phyloP scores from a whole-genome alignment of 2,888 invertebrate genomes.

The Microdon myrmicae region DNA sequence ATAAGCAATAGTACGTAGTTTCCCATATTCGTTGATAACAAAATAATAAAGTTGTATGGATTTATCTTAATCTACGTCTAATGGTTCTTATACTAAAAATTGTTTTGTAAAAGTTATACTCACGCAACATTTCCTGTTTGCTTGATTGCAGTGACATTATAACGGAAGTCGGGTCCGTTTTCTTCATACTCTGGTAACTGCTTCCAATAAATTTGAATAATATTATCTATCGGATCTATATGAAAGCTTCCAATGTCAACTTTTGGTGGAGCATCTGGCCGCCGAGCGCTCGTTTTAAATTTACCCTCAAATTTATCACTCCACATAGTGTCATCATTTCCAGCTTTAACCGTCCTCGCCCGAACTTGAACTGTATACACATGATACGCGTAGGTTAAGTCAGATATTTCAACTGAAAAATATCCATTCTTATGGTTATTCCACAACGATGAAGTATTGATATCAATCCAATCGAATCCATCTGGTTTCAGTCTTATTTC shows the following conservation, averaged over 20 bases:
- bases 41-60: constrained; percentile 15
- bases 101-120: constrained; percentile 42
- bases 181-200: constrained; percentile 74
- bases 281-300: constrained; percentile 70
- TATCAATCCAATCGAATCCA: constrained; percentile 44
- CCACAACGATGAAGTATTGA: constrained; percentile 21
- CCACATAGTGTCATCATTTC: constrained; percentile 73
- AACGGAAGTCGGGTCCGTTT: constrained; percentile 80
- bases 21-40: constrained; percentile 31
- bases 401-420: constrained; percentile 56
- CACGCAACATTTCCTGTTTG: constrained; percentile 56
- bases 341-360: constrained; percentile 70
- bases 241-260: constrained; percentile 81
- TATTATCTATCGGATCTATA: constrained; percentile 71
- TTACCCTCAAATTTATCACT: constrained; percentile 73
- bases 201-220: constrained; percentile 83
- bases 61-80: constrained; percentile 9
- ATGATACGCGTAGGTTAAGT: constrained; percentile 58
- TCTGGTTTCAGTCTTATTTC: constrained; percentile 58
- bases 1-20: too few species aligned
- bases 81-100: neutral
- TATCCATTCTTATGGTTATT: constrained; percentile 50
- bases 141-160: constrained; percentile 69
- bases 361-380: constrained; percentile 79
- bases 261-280: constrained; percentile 76